Percentiles rank a stretch among this genome's conserved stretches.
These are phyloP conservation scores for Bursaphelenchus okinawaensis DNA, from an alignment of 2,888 invertebrate genomes.

Conservation along the genomic window DNA sequence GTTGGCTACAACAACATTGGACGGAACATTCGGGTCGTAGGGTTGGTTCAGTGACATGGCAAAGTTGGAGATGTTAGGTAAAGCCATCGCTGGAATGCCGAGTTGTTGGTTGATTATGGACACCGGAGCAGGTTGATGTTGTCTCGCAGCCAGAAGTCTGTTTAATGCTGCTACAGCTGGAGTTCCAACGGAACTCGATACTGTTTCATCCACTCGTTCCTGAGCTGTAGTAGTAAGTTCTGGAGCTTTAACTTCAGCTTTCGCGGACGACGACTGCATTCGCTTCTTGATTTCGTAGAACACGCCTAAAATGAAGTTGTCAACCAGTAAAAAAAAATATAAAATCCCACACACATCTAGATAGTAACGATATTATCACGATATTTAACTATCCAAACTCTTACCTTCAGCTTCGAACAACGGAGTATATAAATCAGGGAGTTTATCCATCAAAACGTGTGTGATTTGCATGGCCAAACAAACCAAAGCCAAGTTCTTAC, in stretches of 20 bases:
- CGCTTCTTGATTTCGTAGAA: constrained; percentile 23
- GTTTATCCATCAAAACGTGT: constrained; percentile 74
- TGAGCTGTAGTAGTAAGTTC: neutral
- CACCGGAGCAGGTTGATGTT: neutral
- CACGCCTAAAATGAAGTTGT: constrained; percentile 17
- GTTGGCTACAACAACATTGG: neutral
- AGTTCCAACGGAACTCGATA: constrained; percentile 10
- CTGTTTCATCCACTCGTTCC: neutral
- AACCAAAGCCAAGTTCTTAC: constrained; percentile 76
- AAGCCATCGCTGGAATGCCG: neutral
- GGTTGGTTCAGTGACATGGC: neutral
- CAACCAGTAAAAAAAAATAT: constrained; percentile 1
- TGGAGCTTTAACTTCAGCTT: neutral
- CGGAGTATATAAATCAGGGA: constrained; percentile 87
- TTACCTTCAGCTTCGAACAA: constrained; percentile 89
- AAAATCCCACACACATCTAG: constrained; percentile 71
- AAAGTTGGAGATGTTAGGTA: neutral
- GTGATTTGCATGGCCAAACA: constrained; percentile 95
- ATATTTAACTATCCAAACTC: constrained; percentile 71
- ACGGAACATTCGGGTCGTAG: neutral
- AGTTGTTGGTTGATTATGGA: neutral
- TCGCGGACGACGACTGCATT: neutral
- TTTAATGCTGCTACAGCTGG: constrained; percentile 22
- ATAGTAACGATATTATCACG: constrained; percentile 87
- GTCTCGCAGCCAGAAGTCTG: constrained; percentile 7